phyloP scores from a whole-genome alignment of 2,888 invertebrate species.

The Patella ulyssiponensis region DNA sequence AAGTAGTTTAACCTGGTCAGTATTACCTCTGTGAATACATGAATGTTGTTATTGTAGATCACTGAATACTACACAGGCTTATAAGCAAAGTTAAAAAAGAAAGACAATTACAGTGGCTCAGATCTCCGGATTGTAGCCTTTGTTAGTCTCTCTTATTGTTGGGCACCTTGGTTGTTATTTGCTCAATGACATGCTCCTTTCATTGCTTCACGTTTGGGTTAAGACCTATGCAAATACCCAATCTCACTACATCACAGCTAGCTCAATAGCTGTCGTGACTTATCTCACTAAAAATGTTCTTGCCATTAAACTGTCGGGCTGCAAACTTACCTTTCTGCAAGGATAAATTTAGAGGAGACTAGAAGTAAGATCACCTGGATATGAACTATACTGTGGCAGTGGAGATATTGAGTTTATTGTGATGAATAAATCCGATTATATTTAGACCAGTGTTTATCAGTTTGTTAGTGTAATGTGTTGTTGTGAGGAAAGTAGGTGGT shows the following conservation, averaged over 20 bases:
- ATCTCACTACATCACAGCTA: conserved; percentile 11
- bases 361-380: no score
- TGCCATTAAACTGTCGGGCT: background rate
- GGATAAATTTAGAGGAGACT: background rate
- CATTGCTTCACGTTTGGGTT: conserved; percentile 9
- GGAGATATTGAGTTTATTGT: no score
- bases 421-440: no score
- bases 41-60: no score
- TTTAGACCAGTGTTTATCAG: no score
- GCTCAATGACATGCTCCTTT: conserved; percentile 9
- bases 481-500: no score
- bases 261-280: conserved; percentile 12
- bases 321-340: background rate
- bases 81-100: background rate
- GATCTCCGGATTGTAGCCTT: background rate
- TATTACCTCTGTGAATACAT: no score
- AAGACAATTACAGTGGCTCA: conserved; percentile 9
- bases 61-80: no score
- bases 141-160: background rate
- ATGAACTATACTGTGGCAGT: no score
- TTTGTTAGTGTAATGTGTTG: no score
- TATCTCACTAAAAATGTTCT: conserved; percentile 8
- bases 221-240: conserved; percentile 9
- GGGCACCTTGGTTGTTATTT: conserved; percentile 11
- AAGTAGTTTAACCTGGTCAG: no score